Percentiles rank a stretch among this genome's conserved stretches.
These are phyloP conservation scores for Pygoscelis antarcticus DNA, from an alignment of 2,113 vertebrate genomes.

Conservation along the genomic window DNA sequence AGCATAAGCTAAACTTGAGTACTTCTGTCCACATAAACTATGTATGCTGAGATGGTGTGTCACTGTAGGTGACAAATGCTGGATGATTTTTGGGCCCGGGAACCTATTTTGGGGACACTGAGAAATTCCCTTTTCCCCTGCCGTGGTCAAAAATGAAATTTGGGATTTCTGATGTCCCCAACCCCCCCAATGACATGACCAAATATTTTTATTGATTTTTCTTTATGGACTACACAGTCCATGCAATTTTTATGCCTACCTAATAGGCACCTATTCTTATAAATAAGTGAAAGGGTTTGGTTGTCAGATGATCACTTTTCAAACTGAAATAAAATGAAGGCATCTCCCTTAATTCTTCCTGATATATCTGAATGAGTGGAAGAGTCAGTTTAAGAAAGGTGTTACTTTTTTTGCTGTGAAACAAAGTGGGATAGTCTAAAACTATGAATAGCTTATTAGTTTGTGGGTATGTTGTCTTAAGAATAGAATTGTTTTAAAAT, in stretches of 20 bases:
- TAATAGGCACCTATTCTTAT: background rate
- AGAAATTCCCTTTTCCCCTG: background rate
- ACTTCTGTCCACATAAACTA: background rate
- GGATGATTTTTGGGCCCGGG: background rate
- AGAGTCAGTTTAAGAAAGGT: background rate
- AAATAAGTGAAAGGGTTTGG: background rate
- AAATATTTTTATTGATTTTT: background rate
- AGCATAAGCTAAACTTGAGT: background rate
- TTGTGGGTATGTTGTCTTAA: background rate
- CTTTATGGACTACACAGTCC: background rate
- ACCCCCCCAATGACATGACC: fast-evolving
- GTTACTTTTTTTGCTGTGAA: background rate
- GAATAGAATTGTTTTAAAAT: background rate
- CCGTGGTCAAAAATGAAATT: background rate
- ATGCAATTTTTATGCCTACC: background rate
- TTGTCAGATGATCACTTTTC: background rate
- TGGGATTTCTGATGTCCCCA: background rate
- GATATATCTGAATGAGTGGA: background rate
- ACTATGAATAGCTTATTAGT: background rate
- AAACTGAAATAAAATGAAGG: background rate
- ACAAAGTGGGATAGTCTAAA: background rate
- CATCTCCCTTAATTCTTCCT: background rate
- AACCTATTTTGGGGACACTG: background rate
- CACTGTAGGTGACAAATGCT: background rate
- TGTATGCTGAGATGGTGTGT: background rate